phyloP scores from a whole-genome alignment of 2,113 vertebrate species.

The Trachemys scripta region DNA sequence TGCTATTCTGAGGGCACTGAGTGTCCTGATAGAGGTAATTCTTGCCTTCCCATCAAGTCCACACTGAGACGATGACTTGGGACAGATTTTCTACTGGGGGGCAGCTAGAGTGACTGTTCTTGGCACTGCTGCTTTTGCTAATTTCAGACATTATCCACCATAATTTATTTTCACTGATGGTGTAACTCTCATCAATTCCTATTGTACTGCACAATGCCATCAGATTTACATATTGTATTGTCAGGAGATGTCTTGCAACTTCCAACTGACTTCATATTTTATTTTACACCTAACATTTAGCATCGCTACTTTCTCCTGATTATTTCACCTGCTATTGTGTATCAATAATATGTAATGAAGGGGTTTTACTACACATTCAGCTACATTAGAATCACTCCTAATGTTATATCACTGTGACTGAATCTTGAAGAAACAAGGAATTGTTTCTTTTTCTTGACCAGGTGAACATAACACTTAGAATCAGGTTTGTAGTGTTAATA shows the following conservation, averaged over 20 bases:
- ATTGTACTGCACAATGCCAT: not conserved
- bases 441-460: not conserved
- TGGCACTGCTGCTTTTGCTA: constrained; percentile 21
- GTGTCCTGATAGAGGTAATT: not conserved
- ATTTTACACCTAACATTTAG: not conserved
- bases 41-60: not conserved
- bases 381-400: not conserved
- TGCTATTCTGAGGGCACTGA: constrained; percentile 20
- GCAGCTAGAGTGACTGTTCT: not conserved
- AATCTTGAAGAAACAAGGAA: not conserved
- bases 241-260: not conserved
- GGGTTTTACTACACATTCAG: accelerated
- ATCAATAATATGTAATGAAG: not conserved
- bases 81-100: constrained; percentile 13
- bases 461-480: not conserved
- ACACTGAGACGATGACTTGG: constrained; percentile 1
- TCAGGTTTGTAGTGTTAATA: not conserved
- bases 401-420: not conserved
- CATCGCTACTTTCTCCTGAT: not conserved
- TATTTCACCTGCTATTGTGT: accelerated
- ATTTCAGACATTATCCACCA: not conserved
- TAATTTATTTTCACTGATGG: not conserved
- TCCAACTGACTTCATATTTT: not conserved
- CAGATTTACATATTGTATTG: not conserved
- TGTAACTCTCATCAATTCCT: not conserved